A percentile compares a stretch with the other conserved stretches of the same genome.
phyloP scores from a whole-genome alignment of 2,797 vertebrate genomes.

The Pelochelys cantorii region DNA sequence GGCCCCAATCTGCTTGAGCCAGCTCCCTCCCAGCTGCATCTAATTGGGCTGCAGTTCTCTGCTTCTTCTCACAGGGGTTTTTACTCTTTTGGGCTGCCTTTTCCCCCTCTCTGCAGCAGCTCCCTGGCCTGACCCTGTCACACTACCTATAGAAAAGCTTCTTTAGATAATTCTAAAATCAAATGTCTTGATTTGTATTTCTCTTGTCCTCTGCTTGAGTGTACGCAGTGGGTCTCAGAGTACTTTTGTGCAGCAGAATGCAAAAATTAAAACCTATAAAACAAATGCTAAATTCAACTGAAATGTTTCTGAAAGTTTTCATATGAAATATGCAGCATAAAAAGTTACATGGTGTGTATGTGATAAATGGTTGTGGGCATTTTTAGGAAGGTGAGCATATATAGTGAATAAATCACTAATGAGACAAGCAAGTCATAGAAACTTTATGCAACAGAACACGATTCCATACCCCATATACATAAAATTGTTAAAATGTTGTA shows the following conservation, averaged over 20 bases:
- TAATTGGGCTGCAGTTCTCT: too few species aligned
- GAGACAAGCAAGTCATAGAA: background rate
- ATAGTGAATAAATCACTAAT: background rate
- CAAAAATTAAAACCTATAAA: background rate
- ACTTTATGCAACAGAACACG: background rate
- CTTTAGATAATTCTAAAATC: background rate
- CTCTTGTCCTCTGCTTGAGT: background rate
- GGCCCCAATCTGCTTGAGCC: too few species aligned
- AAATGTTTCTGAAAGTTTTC: background rate
- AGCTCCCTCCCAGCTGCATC: too few species aligned
- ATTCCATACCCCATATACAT: background rate
- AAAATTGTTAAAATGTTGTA: background rate
- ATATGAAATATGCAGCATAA: background rate
- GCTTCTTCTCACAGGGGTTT: too few species aligned
- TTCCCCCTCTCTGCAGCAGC: too few species aligned
- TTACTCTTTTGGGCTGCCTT: too few species aligned
- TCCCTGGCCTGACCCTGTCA: too few species aligned
- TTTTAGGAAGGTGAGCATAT: background rate
- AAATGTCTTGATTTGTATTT: background rate
- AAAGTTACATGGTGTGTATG: background rate
- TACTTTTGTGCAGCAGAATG: background rate
- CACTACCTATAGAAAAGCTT: background rate
- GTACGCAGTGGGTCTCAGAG: background rate
- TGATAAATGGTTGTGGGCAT: background rate
- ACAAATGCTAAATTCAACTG: background rate